Base-by-base conservation (phyloP, 2,797 vertebrate genomes). In the Morus bassanus region DNA sequence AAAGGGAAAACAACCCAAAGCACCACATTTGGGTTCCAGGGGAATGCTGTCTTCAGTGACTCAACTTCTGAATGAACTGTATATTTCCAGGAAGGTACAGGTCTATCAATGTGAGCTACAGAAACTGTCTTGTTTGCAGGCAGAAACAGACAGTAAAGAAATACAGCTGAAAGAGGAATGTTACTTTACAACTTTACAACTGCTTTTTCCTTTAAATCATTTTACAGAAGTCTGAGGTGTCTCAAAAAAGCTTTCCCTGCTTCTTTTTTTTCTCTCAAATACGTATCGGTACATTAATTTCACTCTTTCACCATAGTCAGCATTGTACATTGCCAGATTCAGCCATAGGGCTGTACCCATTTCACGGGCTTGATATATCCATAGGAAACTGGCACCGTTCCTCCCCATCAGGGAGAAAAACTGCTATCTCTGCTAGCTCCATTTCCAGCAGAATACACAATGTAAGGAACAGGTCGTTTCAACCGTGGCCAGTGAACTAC, bases 201-300 rank as follows among this genome's bases (percentile, higher is more conserved):
- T 67, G 8, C 30, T 50, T 84, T 39, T 64, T 33, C 39, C 68
- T 74, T 48, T 73, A 68, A 51, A 65, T 53, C 2, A 22, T 39
- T 76, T 35, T n/a, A 24, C 13, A 64, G 17, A 70, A 35, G 48
- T 28, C 35, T 61, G 25, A 50, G 22, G 22, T 28, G 17, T 24
- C 43, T 74, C 39, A 54, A 9, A 51, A 63, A 54, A 77, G 24
- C 27, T 21, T 56, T 56, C 37, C 19, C 45, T 41, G 12, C 45
- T 69, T 45, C 57, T 41, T 79, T 79, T 67, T 54, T 39, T 72
- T 67, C 84, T 30, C 53, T 78, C 67, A 39, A 68, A 9, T 3
- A 39, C 0, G 0, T 8, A 37, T 1, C 4, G 0, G 74, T 41
- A 37, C 13, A 41, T 9, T 56, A 56, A 53, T 30, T 73, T 4